phyloP scores from a whole-genome alignment of 2,888 invertebrate species.

The Marasmarcha lunaedactyla region DNA sequence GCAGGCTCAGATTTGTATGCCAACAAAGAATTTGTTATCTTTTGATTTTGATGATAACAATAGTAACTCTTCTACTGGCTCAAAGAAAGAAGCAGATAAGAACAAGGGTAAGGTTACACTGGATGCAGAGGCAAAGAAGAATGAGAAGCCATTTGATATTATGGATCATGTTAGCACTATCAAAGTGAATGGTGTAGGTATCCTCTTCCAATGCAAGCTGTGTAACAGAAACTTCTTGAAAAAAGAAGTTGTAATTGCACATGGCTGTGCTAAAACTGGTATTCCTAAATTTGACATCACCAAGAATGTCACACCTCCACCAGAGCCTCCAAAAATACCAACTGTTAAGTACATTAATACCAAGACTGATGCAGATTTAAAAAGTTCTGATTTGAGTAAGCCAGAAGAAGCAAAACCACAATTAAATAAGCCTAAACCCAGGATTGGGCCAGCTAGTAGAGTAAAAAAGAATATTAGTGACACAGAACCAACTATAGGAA shows the following conservation, averaged over 20 bases:
- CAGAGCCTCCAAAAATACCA: slow-evolving; percentile 35
- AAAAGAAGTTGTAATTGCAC: slow-evolving; percentile 45
- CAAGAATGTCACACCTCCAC: slow-evolving; percentile 24
- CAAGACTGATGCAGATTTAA: slow-evolving; percentile 22
- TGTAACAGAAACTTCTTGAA: slow-evolving; percentile 59
- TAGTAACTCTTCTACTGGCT: neutral
- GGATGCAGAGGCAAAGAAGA: neutral
- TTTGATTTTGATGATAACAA: neutral
- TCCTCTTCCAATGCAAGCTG: slow-evolving; percentile 54
- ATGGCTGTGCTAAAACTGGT: slow-evolving; percentile 54
- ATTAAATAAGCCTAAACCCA: slow-evolving; percentile 31
- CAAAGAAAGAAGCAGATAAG: neutral
- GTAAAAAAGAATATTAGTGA: slow-evolving; percentile 22
- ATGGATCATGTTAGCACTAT: slow-evolving; percentile 56
- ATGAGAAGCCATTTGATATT: slow-evolving; percentile 28
- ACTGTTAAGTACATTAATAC: slow-evolving; percentile 53
- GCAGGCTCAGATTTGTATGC: neutral
- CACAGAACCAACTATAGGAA: slow-evolving; percentile 14
- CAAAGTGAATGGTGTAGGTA: slow-evolving; percentile 56
- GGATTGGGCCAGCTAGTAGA: slow-evolving; percentile 53
- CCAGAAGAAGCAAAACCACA: slow-evolving; percentile 14
- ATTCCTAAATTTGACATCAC: slow-evolving; percentile 33
- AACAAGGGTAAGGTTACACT: neutral
- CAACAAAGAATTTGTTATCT: neutral
- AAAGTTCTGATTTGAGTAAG: slow-evolving; percentile 18